Evolutionary conservation across 2,888 invertebrate species (phyloP), one percentile per base, ranked within the genome.

Genomic region (Sphaerophoria rueppellii): DNA sequence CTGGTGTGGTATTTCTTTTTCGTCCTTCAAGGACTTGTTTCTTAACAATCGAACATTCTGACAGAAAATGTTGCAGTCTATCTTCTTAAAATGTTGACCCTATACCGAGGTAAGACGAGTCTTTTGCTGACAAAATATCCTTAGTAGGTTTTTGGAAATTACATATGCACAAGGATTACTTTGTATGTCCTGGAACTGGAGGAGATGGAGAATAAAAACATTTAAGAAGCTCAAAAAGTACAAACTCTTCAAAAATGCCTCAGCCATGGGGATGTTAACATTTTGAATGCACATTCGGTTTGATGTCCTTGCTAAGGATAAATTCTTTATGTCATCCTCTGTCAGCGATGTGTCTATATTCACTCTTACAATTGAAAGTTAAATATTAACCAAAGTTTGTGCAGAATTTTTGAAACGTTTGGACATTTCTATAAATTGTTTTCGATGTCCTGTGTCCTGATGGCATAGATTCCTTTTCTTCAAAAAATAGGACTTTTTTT

Each of bases 321-420:
- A n/a, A 32, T 52, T 37, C 61, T 55, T 74, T 61, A 7, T 24
- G 14, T 58, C 65, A 52, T 80, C 61, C 72, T 76, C 52, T 12
- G 11, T 32, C 35, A 4, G 48, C 48, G 16, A 60, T 67, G 67
- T 54, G 67, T 54, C 52, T 24, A 54, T 46, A 46, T 73, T 69
- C 81, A 81, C 70, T 9, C 2, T 73, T 65, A 60, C 76, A 73
- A 77, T 81, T 85, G 75, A 77, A 85, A 80, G 81, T 85, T 77
- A 81, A 85, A 85, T 81, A 85, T 77, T 85, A 76, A 81, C 77
- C 60, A 35, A 76, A 73, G 76, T 76, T 78, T 60, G 52, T 57
- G n/a, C 40, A 32, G 72, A 70, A 71, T 34, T 69, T 73, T 40
- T 6, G 37, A n/a, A 48, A 72, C 55, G 48, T 61, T 63, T 72